These are phyloP conservation scores for Epinephelus moara DNA, from an alignment of 2,113 vertebrate species.

Conservation along the genomic window DNA sequence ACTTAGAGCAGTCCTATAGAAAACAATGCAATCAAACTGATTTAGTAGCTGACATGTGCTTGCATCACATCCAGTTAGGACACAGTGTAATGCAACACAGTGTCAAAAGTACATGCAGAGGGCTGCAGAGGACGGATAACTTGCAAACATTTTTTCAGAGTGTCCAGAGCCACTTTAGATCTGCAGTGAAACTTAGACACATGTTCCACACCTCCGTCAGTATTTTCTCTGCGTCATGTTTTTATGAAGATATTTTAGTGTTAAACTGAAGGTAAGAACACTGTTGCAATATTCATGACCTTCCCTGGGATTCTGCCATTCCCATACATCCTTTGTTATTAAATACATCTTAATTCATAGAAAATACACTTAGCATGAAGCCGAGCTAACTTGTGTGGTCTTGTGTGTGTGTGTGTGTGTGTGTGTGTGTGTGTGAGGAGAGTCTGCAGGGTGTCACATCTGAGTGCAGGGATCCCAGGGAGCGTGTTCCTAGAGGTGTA, in stretches of 20 bases:
- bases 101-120: no score
- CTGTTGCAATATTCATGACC: constrained; percentile 23
- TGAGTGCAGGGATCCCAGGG: constrained; percentile 50
- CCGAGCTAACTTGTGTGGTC: constrained; percentile 4
- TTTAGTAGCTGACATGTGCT: no score
- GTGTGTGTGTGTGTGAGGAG: not conserved
- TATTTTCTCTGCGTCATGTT: not conserved
- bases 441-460: constrained; percentile 68
- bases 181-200: not conserved
- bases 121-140: not conserved
- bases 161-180: not conserved
- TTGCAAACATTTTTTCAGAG: not conserved
- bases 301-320: not conserved
- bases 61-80: no score
- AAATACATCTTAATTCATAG: constrained; percentile 21
- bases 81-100: no score
- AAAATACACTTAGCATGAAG: constrained; percentile 30
- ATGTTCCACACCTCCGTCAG: not conserved
- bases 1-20: no score
- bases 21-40: no score
- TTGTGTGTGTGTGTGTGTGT: constrained; percentile 9
- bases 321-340: not conserved
- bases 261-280: not conserved
- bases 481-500: constrained; percentile 69
- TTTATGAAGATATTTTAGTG: not conserved